These are phyloP conservation scores for Drosophila arizonae DNA, from an alignment of 1,140 invertebrate species.

Conservation along the genomic window DNA sequence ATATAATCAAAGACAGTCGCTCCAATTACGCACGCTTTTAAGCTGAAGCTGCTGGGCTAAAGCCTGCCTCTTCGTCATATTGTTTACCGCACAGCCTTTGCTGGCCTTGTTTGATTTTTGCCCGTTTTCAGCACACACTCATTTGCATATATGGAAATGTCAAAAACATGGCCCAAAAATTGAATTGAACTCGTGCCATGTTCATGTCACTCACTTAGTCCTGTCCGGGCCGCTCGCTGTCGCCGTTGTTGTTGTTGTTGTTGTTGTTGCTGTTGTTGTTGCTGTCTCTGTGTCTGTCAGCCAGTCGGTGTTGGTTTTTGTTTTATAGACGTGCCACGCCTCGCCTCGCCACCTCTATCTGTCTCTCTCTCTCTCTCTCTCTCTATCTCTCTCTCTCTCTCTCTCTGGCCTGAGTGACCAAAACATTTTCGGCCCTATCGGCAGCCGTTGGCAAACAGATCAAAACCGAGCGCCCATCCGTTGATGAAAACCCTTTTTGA, in stretches of 20 bases:
- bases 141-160: conserved; percentile 80
- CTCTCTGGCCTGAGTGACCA: conserved; percentile 60
- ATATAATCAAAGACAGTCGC: not conserved
- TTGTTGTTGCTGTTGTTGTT: conserved; percentile 34
- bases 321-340: conserved; percentile 37
- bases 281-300: conserved; percentile 35
- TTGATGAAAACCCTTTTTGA: conserved; percentile 60
- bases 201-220: conserved; percentile 49
- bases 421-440: conserved; percentile 66
- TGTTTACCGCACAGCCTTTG: conserved; percentile 1
- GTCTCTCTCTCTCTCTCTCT: no score
- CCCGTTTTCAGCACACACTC: conserved; percentile 70
- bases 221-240: conserved; percentile 20
- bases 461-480: conserved; percentile 1
- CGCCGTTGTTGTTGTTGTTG: conserved; percentile 34
- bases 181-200: conserved; percentile 75
- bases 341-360: not conserved
- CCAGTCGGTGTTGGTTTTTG: conserved; percentile 43
- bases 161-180: conserved; percentile 78
- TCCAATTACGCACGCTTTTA: not conserved
- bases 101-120: conserved; percentile 53
- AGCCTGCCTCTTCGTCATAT: not conserved
- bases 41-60: no score
- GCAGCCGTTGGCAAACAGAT: conserved; percentile 29
- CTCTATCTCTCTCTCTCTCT: conserved; percentile 10